A percentile compares a stretch with the other conserved stretches of the same genome.
Evolutionary conservation across 2,797 vertebrate species (phyloP).

Genomic region (Hippopotamyrus pictus): DNA sequence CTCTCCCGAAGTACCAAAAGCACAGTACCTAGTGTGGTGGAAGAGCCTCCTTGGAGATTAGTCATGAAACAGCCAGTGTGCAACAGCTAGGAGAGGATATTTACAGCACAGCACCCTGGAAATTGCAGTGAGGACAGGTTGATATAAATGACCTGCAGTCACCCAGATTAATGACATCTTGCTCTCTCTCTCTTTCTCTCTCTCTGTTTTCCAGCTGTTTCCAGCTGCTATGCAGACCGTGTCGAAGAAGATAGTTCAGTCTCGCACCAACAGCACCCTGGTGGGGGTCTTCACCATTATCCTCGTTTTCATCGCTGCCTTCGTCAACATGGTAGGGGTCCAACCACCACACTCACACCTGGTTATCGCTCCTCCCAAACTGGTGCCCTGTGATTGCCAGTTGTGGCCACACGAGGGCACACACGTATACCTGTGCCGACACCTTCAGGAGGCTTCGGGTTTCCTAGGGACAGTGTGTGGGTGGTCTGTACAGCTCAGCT

Average conservation of each 20-base stretch:
- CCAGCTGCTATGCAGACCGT: constrained; percentile 74
- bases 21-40: neutral
- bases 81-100: neutral
- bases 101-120: neutral
- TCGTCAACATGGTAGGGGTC: constrained; percentile 79
- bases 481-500: neutral
- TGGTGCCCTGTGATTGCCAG: neutral
- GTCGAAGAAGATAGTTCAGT: constrained; percentile 83
- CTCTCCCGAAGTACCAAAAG: neutral
- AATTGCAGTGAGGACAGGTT: neutral
- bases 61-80: neutral
- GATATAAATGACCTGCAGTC: neutral
- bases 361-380: neutral
- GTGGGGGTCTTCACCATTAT: constrained; percentile 81
- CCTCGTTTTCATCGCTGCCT: constrained; percentile 83
- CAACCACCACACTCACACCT: neutral
- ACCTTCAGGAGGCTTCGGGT: neutral
- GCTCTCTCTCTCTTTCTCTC: neutral
- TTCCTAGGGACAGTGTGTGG: neutral
- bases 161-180: neutral
- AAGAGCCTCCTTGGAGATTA: neutral
- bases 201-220: constrained; percentile 65
- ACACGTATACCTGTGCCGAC: neutral
- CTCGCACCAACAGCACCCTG: constrained; percentile 79
- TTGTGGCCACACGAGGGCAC: neutral